Conservation (phyloP, 2,797 vertebrate species). For the Hydrolagus colliei region DNA sequence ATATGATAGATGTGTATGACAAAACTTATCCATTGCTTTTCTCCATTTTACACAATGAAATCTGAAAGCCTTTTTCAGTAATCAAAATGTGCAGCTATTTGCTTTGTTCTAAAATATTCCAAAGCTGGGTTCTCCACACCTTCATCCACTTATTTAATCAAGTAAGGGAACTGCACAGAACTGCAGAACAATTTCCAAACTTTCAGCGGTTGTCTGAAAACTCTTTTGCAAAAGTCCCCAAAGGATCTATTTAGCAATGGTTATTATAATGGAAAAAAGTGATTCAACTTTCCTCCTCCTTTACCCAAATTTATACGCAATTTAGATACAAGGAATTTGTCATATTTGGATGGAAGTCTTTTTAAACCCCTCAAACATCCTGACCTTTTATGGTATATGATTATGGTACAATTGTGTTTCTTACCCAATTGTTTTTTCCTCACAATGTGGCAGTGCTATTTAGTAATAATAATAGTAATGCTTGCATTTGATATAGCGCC, state of each 20-base stretch:
- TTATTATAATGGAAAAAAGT: not conserved
- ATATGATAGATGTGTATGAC: not conserved
- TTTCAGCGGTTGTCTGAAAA: not conserved
- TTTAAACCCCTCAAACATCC: not conserved
- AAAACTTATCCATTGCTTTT: not conserved
- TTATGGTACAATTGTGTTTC: not conserved
- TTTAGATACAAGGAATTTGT: not conserved
- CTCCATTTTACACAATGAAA: constrained; percentile 17
- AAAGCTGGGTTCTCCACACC: too few species aligned
- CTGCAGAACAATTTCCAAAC: not conserved
- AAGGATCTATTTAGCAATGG: not conserved
- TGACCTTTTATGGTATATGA: not conserved
- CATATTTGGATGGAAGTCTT: not conserved
- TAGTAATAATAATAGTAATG: too few species aligned
- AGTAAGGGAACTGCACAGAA: not conserved
- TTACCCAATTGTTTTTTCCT: not conserved
- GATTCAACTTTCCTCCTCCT: too few species aligned
- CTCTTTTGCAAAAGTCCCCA: too few species aligned
- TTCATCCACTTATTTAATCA: not conserved
- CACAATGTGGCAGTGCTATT: too few species aligned
- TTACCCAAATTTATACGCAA: not conserved
- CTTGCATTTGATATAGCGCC: too few species aligned
- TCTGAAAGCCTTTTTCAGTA: not conserved
- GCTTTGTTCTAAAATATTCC: not conserved
- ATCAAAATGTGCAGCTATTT: not conserved